Base-by-base conservation (phyloP, 1,140 invertebrate genomes). In the Drosophila takahashii region DNA sequence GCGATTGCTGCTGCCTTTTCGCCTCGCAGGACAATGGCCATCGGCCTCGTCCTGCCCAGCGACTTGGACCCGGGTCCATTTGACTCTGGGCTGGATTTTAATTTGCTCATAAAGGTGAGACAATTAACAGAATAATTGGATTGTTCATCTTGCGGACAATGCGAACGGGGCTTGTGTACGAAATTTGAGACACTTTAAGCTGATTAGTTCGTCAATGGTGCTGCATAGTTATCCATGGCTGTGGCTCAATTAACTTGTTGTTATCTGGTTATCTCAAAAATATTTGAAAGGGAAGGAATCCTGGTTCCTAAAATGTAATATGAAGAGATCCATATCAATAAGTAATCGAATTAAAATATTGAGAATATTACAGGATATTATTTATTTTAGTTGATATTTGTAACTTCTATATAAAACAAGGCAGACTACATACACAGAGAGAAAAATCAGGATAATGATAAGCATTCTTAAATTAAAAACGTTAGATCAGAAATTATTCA, bases 61-160 rank as follows among this genome's bases (percentile, higher is more conserved):
- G 61, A 42, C 52, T 73, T 62, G 62, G 69, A 74, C 73, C 58
- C 69, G 80, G 69, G 77, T 77, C 58, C 69, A 84, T 89, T 90
- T 89, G 84, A 89, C 84, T 89, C 84, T 74, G 51, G 15, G 52
- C 73, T 71, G 86, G 84, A 89, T 89, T 89, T 89, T 84, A 89
- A 89, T 89, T 89, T 89, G 85, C 51, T 66, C 85, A 90, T 89
- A 89, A 89, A 89, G 84, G 85, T 89, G 84, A 89, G 85, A 89
- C 84, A 89, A 89, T 89, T 89, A 89, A 89, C 84, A 64, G 77
- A 89, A 89, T 89, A 89, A 89, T 89, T 89, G 84, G 84, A 89
- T 89, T 89, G 84, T 74, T 90, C 34, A 71, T 80, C 69, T 51
- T 39, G 13, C 9, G 29, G 52, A 89, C 84, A 87, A 87, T 89